Evolutionary conservation across 2,113 vertebrate genomes (phyloP).

Genomic region (Bubo blakistoni): DNA sequence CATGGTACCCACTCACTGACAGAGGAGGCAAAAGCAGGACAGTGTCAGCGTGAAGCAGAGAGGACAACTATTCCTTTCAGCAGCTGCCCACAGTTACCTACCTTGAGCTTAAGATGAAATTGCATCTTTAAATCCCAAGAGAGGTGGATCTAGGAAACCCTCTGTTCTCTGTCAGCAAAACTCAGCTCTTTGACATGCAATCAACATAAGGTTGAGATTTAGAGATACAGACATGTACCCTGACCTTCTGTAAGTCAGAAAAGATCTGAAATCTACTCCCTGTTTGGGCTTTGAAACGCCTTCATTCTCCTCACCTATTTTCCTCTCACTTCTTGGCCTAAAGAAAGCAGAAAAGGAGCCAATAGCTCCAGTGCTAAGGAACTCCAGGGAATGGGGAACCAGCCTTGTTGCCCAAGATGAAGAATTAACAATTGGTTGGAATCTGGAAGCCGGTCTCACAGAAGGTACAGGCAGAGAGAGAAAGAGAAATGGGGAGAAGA

Average conservation of each 20-base stretch:
- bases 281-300: background rate
- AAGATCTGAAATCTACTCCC: background rate
- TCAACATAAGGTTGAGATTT: background rate
- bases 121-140: background rate
- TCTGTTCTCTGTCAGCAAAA: background rate
- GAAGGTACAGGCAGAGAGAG: background rate
- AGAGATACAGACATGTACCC: background rate
- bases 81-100: background rate
- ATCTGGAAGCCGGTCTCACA: background rate
- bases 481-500: background rate
- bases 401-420: background rate
- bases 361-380: background rate
- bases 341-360: background rate
- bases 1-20: background rate
- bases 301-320: background rate
- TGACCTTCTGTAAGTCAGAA: background rate
- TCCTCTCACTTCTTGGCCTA: background rate
- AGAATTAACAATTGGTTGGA: background rate
- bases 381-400: background rate
- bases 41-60: fast-evolving
- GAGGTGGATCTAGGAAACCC: background rate
- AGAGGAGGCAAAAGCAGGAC: background rate
- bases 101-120: background rate
- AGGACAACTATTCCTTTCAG: fast-evolving
- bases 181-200: background rate